These are phyloP conservation scores for Tineola bisselliella DNA, from an alignment of 2,888 invertebrate genomes.

Conservation along the genomic window DNA sequence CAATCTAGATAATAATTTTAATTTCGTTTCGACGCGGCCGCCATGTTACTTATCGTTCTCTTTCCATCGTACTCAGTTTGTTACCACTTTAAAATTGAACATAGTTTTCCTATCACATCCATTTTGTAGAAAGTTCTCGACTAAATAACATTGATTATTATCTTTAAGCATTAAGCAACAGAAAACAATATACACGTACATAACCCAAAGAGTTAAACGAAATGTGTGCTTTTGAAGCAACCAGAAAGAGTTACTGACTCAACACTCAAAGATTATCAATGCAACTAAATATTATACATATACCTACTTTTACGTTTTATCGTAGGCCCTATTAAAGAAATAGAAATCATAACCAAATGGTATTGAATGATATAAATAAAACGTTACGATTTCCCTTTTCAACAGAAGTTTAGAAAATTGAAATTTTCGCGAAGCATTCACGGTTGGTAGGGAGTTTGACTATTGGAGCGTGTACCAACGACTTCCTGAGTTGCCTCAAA, in stretches of 20 bases:
- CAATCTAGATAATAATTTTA: constrained; percentile 58
- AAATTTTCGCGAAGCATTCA: constrained; percentile 12
- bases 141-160: neutral
- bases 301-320: neutral
- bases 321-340: neutral
- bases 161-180: neutral
- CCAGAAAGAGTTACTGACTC: no score
- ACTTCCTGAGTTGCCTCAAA: constrained; percentile 20
- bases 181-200: neutral
- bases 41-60: constrained; percentile 13
- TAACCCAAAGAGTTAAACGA: neutral
- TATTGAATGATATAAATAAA: constrained; percentile 1
- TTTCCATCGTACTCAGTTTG: constrained; percentile 13
- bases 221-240: no score
- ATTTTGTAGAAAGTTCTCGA: constrained; percentile 9
- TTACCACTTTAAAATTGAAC: constrained; percentile 9
- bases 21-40: constrained; percentile 31
- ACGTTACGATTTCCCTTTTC: constrained; percentile 6
- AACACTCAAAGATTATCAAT: no score
- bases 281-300: no score
- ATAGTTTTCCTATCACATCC: constrained; percentile 9
- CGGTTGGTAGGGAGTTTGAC: constrained; percentile 19
- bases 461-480: constrained; percentile 24
- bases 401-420: constrained; percentile 12
- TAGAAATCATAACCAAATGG: constrained; percentile 1